Conservation (phyloP, 1,140 invertebrate species). For the Calephelis nemesis region DNA sequence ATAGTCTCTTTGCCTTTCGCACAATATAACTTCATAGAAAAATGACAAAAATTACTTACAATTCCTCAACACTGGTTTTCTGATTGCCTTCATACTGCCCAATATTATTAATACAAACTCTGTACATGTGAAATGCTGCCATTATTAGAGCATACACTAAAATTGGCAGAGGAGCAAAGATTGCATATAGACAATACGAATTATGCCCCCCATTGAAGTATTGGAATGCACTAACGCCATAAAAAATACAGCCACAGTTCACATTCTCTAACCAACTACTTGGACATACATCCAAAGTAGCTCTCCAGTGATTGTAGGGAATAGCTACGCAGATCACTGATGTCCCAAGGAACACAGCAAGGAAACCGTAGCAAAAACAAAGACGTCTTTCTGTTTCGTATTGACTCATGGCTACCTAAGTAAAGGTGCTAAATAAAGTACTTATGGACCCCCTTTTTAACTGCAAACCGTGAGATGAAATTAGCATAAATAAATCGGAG, state of each 20-base stretch:
- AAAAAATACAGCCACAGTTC: conserved; percentile 84
- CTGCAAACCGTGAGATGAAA: too few relatives aligned
- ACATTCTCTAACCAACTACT: conserved; percentile 73
- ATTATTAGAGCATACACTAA: conserved; percentile 80
- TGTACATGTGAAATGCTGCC: conserved; percentile 83
- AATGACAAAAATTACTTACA: conserved; percentile 59
- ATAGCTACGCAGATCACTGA: conserved; percentile 80
- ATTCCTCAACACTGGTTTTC: conserved; percentile 77
- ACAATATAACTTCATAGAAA: background rate
- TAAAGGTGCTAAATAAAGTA: too few relatives aligned
- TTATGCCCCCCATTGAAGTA: conserved; percentile 84
- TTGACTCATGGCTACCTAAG: conserved; percentile 38
- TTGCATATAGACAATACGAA: conserved; percentile 81
- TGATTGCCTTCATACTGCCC: conserved; percentile 76
- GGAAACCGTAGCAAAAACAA: conserved; percentile 76
- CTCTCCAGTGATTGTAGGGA: conserved; percentile 83
- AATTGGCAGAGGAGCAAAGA: conserved; percentile 80
- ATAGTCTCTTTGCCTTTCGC: too few relatives aligned
- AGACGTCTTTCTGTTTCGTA: conserved; percentile 78
- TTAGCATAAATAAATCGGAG: too few relatives aligned
- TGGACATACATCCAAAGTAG: conserved; percentile 82
- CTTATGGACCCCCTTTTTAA: too few relatives aligned
- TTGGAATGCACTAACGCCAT: conserved; percentile 80
- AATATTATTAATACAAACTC: conserved; percentile 81
- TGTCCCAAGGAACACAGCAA: conserved; percentile 73